phyloP scores from a whole-genome alignment of 2,797 vertebrate genomes.

The Eutrigla gurnardus region DNA sequence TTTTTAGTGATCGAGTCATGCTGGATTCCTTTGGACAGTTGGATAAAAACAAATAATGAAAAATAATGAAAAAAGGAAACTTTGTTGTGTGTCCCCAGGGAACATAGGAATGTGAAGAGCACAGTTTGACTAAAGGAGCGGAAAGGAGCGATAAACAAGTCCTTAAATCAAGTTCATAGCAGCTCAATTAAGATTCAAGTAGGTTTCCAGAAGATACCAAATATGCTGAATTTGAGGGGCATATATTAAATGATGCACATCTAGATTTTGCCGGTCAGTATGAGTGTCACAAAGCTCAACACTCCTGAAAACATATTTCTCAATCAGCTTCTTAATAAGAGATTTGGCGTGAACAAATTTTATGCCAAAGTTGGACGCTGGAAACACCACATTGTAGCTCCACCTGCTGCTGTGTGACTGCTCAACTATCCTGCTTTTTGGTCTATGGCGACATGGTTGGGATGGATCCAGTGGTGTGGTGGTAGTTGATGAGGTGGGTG shows the following conservation, averaged over 20 bases:
- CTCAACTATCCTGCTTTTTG: too few species aligned
- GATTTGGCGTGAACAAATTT: neutral
- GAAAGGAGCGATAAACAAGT: conserved; percentile 32
- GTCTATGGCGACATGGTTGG: too few species aligned
- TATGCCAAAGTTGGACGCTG: neutral
- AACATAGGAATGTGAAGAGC: conserved; percentile 38
- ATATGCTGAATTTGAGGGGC: neutral
- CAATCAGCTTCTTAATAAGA: neutral
- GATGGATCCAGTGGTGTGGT: too few species aligned
- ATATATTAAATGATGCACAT: neutral
- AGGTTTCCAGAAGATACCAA: conserved; percentile 6
- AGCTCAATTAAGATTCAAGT: conserved; percentile 24
- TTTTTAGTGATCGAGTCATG: neutral
- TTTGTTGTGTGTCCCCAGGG: conserved; percentile 14
- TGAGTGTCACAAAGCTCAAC: neutral
- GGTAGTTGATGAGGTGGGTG: too few species aligned
- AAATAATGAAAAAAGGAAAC: conserved; percentile 1
- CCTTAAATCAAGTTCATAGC: conserved; percentile 43
- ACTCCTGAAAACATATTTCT: neutral
- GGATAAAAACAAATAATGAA: neutral
- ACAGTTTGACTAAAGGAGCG: conserved; percentile 4
- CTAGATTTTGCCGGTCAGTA: neutral
- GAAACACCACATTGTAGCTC: too few species aligned
- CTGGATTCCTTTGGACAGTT: neutral
- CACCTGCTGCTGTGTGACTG: too few species aligned